A percentile compares a stretch with the other conserved stretches of the same genome.
Conservation (phyloP, 1,140 invertebrate species). For the Prorops nasuta region DNA sequence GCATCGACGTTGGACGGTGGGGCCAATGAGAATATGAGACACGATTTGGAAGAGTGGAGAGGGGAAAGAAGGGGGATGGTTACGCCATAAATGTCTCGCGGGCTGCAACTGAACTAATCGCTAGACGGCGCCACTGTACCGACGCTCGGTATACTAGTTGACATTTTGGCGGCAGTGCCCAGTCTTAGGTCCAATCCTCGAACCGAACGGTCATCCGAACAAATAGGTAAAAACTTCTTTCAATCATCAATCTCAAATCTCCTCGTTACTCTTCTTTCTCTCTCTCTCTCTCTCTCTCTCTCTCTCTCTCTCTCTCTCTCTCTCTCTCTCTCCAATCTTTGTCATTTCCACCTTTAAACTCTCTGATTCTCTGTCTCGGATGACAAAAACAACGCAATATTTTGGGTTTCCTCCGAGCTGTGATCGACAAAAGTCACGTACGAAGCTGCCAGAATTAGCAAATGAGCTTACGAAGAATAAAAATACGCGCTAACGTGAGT, state of each 20-base stretch:
- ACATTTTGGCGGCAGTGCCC: constrained; percentile 49
- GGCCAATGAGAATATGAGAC: constrained; percentile 18
- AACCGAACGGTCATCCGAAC: constrained; percentile 58
- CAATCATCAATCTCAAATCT: constrained; percentile 4
- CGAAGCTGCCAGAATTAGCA: too few relatives aligned
- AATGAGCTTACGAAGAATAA: too few relatives aligned
- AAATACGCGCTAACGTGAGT: too few relatives aligned
- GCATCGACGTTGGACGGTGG: background rate
- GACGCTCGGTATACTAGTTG: constrained; percentile 50
- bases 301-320: background rate
- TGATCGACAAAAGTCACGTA: too few relatives aligned
- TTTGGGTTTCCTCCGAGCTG: background rate
- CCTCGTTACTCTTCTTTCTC: background rate
- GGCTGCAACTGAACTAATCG: background rate
- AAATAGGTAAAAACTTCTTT: constrained; percentile 47
- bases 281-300: background rate
- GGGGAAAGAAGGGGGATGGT: too few relatives aligned
- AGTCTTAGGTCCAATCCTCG: constrained; percentile 56
- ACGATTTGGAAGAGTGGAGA: constrained; percentile 23
- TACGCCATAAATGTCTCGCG: constrained; percentile 52
- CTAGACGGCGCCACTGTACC: constrained; percentile 39
- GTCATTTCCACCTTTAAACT: background rate
- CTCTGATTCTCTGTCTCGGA: too few relatives aligned
- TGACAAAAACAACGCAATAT: background rate
- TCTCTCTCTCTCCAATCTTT: background rate